These are phyloP conservation scores for Rhingia rostrata DNA, from an alignment of 2,888 invertebrate genomes.

Conservation along the genomic window DNA sequence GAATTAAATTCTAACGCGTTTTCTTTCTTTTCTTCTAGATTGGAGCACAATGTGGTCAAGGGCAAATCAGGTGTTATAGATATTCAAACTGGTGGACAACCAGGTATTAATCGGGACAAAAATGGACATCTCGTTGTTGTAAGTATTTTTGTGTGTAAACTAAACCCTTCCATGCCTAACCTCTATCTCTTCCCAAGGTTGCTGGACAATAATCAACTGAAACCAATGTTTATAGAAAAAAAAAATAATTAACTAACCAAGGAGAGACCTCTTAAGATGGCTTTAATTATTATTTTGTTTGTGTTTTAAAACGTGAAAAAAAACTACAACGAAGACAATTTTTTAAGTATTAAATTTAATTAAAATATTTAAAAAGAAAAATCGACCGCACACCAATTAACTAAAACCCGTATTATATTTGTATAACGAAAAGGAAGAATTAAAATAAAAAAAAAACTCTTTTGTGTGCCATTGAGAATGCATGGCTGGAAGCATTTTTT, in stretches of 20 bases:
- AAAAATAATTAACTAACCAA: slow-evolving; percentile 42
- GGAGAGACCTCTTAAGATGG: slow-evolving; percentile 73
- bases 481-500: slow-evolving; percentile 42
- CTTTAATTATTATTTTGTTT: slow-evolving; percentile 65
- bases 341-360: slow-evolving; percentile 65
- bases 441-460: slow-evolving; percentile 35
- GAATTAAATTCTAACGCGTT: neutral
- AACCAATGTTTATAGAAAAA: slow-evolving; percentile 34
- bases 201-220: slow-evolving; percentile 81
- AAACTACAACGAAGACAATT: slow-evolving; percentile 68
- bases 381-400: slow-evolving; percentile 48
- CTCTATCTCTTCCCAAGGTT: slow-evolving; percentile 77
- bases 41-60: slow-evolving; percentile 92
- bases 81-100: slow-evolving; percentile 89
- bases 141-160: slow-evolving; percentile 77
- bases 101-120: slow-evolving; percentile 91
- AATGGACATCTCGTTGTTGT: slow-evolving; percentile 94
- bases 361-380: slow-evolving; percentile 25
- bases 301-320: slow-evolving; percentile 53
- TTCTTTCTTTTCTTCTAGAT: slow-evolving; percentile 84
- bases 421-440: slow-evolving; percentile 12
- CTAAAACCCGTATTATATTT: slow-evolving; percentile 12
- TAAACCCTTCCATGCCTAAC: neutral
- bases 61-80: slow-evolving; percentile 94
- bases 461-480: slow-evolving; percentile 69